Evolutionary conservation across 2,888 invertebrate species (phyloP), one percentile per base, ranked within the genome.

Genomic region (Sylvicola cinctus): DNA sequence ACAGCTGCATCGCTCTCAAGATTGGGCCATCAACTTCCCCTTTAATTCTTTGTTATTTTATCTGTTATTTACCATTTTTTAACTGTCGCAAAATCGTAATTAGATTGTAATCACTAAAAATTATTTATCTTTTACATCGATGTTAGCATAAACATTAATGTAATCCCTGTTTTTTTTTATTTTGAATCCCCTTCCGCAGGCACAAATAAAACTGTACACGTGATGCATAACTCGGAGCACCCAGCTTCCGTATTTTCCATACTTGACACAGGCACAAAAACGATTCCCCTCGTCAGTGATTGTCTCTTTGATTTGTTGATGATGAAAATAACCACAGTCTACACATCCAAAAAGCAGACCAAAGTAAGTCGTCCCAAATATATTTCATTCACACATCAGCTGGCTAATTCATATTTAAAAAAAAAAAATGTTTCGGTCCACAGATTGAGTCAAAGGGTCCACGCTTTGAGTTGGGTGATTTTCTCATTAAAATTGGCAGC

Each of bases 191-290:
- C n/a, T n/a, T n/a, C n/a, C n/a, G 14, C 28, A 71, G 83, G 79
- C 4, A 68, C 72, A 31, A 75, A 78, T 38, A 73, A 81, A 46
- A 78, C 80, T 1, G 78, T 91, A 0, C 87, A 91, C 55, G 77
- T 93, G n/a, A 64, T 95, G 7, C 91, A 93, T 60, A 87, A 93
- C 55, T 90, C 87, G 0, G 93, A 95, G 51, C 84, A 88, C 49
- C 93, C 93, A 0, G 90, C 88, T 0, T 83, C 91, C 0, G 87
- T 88, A 3, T 93, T 91, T 59, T 80, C 90, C 7, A 72, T 91
- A 17, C 62, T 93, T 6, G 93, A 93, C 46, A 78, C 77, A 33
- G 87, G 85, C 1, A 74, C 70, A 10, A 84, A 84, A 51, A 76
- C 78, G 38, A 78, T 88, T 20, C 80, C 87, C 2, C 65, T 95